phyloP scores from a whole-genome alignment of 2,113 vertebrate genomes.

The Perca fluviatilis region DNA sequence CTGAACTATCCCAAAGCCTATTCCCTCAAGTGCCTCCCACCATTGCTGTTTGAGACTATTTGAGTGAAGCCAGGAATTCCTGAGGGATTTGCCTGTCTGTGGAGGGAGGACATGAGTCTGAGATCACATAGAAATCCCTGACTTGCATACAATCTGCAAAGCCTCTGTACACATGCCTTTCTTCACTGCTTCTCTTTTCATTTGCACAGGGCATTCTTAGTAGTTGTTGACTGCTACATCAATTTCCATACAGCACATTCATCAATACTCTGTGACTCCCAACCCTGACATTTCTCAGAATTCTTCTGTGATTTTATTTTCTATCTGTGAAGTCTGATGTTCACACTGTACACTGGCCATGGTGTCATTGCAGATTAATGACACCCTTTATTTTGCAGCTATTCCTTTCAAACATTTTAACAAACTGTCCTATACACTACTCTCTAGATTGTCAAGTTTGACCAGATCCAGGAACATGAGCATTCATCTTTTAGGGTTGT shows the following conservation, averaged over 20 bases:
- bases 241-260: conserved; percentile 9
- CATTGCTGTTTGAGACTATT: conserved; percentile 25
- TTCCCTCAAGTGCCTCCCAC: conserved; percentile 15
- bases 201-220: conserved; percentile 7
- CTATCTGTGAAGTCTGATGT: background rate
- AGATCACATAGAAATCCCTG: conserved; percentile 41
- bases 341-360: background rate
- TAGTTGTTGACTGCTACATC: conserved; percentile 1
- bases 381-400: background rate
- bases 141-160: conserved; percentile 25
- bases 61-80: conserved; percentile 43
- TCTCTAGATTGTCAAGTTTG: background rate
- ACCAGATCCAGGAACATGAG: background rate
- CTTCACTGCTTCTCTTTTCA: conserved; percentile 14
- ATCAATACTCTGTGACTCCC: background rate
- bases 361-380: background rate
- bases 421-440: background rate
- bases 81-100: conserved; percentile 30
- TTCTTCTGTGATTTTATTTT: background rate
- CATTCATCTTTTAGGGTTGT: background rate
- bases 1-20: conserved; percentile 18
- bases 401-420: background rate
- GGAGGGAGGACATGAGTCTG: conserved; percentile 38
- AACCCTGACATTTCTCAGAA: background rate
- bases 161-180: conserved; percentile 15